A percentile compares a stretch with the other conserved stretches of the same genome.
These are phyloP conservation scores for Atta colombica DNA, from an alignment of 1,140 invertebrate species.

Conservation along the genomic window DNA sequence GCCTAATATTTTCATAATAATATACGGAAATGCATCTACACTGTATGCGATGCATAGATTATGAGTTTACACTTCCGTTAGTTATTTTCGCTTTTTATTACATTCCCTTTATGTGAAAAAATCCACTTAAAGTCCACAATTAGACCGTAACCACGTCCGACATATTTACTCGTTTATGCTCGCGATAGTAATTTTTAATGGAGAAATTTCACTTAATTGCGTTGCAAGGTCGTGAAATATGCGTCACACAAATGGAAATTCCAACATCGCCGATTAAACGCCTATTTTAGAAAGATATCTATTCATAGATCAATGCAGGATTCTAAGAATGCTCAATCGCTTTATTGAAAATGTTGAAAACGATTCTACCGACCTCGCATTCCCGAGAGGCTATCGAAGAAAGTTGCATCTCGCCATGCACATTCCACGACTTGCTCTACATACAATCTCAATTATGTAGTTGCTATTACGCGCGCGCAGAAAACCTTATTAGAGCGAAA, in stretches of 20 bases:
- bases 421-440: slow-evolving; percentile 59
- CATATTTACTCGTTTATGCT: not conserved
- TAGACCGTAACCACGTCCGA: slow-evolving; percentile 29
- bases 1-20: not conserved
- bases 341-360: slow-evolving; percentile 47
- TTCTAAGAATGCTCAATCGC: not conserved
- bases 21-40: not conserved
- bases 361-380: slow-evolving; percentile 11
- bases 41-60: not conserved
- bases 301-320: not conserved
- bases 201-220: slow-evolving; percentile 32
- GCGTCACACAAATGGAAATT: not conserved
- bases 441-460: slow-evolving; percentile 71
- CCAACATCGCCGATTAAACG: not conserved
- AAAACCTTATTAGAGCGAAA: slow-evolving; percentile 49
- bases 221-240: slow-evolving; percentile 17
- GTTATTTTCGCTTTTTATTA: not conserved
- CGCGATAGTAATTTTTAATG: slow-evolving; percentile 17
- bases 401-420: slow-evolving; percentile 41
- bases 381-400: slow-evolving; percentile 32
- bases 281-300: not conserved
- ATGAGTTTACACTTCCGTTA: not conserved
- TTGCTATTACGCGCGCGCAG: slow-evolving; percentile 63
- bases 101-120: not conserved
- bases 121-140: not conserved